Evolutionary conservation across 2,113 vertebrate genomes (phyloP), one percentile per base, ranked within the genome.

Genomic region (Tringa solitaria): DNA sequence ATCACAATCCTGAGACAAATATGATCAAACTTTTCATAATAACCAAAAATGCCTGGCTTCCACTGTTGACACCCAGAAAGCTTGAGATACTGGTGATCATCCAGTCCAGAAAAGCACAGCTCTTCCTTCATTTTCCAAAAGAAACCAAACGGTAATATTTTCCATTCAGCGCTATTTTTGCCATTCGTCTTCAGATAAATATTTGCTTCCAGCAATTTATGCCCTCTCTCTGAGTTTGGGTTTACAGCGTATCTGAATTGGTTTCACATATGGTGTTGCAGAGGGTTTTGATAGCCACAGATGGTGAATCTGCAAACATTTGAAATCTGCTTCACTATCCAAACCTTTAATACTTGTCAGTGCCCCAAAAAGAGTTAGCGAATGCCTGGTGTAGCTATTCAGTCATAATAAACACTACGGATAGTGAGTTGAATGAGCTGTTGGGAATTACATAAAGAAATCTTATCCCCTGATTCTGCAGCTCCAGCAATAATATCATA

Each of bases 261-360:
- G n/a, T 70, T 90, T 80, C 84, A 39, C 85, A 96, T 86, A 92
- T 41, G 72, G 64, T 46, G 20, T 46, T 94, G 37, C 79, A 90
- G 90, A 74, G 39, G 12, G 39, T 43, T 96, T 90, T 50, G 75
- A 54, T 56, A 88, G n/a, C 27, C 39, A 78, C 93, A 96, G 88
- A 93, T 88, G 75, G 79, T 80, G 18, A 35, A 60, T 93, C 76
- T 81, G 35, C 61, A 94, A 90, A 84, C 21, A 86, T 67, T 69
- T 86, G 72, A 80, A 93, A 74, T 63, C 75, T 72, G 33, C 30
- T 86, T 93, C 60, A 24, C 59, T 90, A 30, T 67, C 46, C 37
- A 86, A 68, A 88, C 27, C 43, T 70, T 59, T 54, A 93, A 35
- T 57, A 87, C 9, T 84, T 90, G 43, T 67, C 21, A 28, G 8